Percentiles rank a stretch among this genome's conserved stretches.
Evolutionary conservation across 2,888 invertebrate genomes (phyloP).

Genomic region (Chrysomela aeneicollis): DNA sequence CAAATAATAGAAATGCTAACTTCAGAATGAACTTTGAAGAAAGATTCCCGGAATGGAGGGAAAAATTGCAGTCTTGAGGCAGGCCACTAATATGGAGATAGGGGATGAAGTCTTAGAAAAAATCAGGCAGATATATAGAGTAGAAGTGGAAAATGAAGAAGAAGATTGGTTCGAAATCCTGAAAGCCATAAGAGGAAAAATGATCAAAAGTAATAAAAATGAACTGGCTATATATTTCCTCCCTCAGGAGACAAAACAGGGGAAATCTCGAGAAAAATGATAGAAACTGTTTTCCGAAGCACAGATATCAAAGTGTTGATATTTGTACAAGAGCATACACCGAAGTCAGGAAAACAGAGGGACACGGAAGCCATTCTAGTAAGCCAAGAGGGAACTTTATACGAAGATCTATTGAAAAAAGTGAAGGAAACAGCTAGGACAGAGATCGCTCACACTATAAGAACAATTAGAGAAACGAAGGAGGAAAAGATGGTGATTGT

Average conservation of each 20-base stretch:
- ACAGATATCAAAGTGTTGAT: not conserved
- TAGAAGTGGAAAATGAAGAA: not conserved
- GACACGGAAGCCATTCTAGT: conserved; percentile 7
- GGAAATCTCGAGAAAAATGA: not conserved
- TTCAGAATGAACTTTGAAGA: not conserved
- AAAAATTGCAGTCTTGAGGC: not conserved
- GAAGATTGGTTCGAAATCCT: conserved; percentile 12
- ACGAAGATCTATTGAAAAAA: not conserved
- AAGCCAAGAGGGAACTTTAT: not conserved
- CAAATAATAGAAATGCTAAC: not conserved
- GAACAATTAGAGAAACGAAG: conserved; percentile 7
- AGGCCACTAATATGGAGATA: not conserved
- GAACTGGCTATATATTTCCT: conserved; percentile 4
- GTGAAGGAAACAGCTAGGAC: not conserved
- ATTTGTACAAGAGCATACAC: not conserved
- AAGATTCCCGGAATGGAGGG: conserved; percentile 7
- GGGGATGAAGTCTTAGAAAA: not conserved
- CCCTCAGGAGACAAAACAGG: not conserved
- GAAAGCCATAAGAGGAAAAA: not conserved
- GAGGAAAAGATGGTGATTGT: conserved; percentile 5
- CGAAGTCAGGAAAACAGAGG: not conserved
- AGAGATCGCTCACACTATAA: not conserved
- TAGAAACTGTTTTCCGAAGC: not conserved
- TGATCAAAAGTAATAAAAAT: not conserved
- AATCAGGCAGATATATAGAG: not conserved